Evolutionary conservation across 35 echinoderm and acorn worm genomes (phyloP), one percentile per base, ranked within the genome.

Genomic region (Chiridota heheva): DNA sequence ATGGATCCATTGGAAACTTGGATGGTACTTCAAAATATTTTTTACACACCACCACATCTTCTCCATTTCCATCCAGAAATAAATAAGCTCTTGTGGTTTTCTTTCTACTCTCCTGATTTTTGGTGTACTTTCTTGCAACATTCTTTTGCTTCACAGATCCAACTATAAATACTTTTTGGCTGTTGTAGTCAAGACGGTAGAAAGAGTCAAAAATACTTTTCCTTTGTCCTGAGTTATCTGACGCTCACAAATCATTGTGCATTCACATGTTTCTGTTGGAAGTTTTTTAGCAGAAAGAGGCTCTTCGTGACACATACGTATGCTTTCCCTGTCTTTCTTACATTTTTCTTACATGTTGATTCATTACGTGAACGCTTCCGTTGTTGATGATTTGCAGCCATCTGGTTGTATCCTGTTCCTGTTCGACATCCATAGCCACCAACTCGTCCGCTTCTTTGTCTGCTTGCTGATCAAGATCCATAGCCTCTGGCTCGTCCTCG

Each of bases 91-190:
- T 67, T 2, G 22, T 67, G 63, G 63, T 67, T 3, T 32, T 67
- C 39, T 32, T 67, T 18, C 27, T 67, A 67, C 63, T 67, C 2
- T 5, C 29, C 32, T 5, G 17, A 36, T 67, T 67, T 18, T 67
- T 67, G 3, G 63, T 67, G 63, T 67, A 36, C 29, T 18, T 67
- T 18, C 63, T 4, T 7, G 63, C 4, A 28, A 67, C 63, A 6
- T 28, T 4, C 1, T 28, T 4, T 32, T 67, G 63, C 63, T 67
- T 67, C 20, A 67, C 63, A 67, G 63, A 10, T 30, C 63, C 22
- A 67, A 67, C 63, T 35, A 67, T 31, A 18, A 67, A 67, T 8
- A 36, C 63, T 36, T 67, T 67, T 32, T 67, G 63, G 39, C 63
- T 67, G 63, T 67, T 31, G 27, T 67, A 67, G 63, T 32, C 29